Base-by-base conservation (phyloP, 2,888 invertebrate species). In the Gordius sp. region DNA sequence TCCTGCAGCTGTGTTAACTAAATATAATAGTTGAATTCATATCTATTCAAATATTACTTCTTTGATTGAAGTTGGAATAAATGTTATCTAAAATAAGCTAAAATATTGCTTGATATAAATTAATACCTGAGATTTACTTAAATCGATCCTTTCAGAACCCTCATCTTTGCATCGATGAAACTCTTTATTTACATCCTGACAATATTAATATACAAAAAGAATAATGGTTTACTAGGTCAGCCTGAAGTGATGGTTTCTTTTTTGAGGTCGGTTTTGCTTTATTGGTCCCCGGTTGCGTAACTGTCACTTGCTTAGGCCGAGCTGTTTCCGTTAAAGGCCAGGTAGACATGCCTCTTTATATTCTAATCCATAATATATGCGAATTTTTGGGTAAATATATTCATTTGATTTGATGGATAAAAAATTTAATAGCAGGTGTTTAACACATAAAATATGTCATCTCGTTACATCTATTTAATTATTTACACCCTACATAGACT, bases 1-100 rank as follows among this genome's bases (percentile, higher is more conserved):
- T 99, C 97, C 47, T 47, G 47, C 23, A 47, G 20, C 20, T 47
- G 47, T 8, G 4, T 47, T 18, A 47, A 23, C 47, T 47, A 47
- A 33, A 13, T 33, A 13, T 33, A 13, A 33, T 13, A 33, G n/a
- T n/a, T 13, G n/a, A 47, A 47, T 18, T 47, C 20, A 47, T 4
- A 47, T 47, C 16, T 20, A n/a, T 20, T 8, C 20, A n/a, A 47
- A 47, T 4, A 47, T n/a, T 47, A 47, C 47, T 47, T 47, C 47
- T 47, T 47, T 47, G 13, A 47, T 47, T 18, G 47, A 47, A 18
- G 47, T n/a, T n/a, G 47, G 47, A 47, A 47, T 20, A 47, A 47
- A n/a, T 4, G 23, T 47, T n/a, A 47, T 8, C 47, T 47, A 47
- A 47, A 47, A n/a, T 47, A 47, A 20, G 4, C 8, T 47, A 47